phyloP scores from a whole-genome alignment of 2,113 vertebrate genomes.

The Colius striatus region DNA sequence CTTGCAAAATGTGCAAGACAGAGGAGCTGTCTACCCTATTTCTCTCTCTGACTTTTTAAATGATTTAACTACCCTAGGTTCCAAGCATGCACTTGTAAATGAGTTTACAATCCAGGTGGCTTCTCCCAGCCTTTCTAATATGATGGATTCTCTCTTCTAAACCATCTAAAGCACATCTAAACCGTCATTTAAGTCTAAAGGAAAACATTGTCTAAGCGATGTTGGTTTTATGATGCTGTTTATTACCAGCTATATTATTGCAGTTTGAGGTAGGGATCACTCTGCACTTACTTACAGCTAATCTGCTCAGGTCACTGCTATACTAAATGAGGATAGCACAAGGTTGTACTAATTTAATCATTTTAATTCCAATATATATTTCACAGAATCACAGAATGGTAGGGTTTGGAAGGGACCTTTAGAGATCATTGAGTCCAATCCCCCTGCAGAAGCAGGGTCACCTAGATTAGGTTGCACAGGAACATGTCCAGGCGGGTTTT shows the following conservation, averaged over 20 bases:
- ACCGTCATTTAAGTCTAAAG: constrained; percentile 54
- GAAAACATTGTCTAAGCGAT: constrained; percentile 52
- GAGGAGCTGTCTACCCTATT: background rate
- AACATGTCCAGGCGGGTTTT: too few species aligned
- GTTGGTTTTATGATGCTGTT: constrained; percentile 67
- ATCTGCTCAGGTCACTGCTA: constrained; percentile 51
- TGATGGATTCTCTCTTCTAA: constrained; percentile 32
- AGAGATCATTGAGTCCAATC: too few species aligned
- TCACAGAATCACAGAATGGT: background rate
- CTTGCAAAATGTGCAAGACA: background rate
- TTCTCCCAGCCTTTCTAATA: constrained; percentile 41
- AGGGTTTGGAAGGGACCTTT: too few species aligned
- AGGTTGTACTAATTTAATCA: constrained; percentile 23
- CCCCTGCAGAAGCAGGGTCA: too few species aligned
- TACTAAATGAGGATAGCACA: constrained; percentile 15
- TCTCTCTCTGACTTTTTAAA: constrained; percentile 2
- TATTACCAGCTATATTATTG: constrained; percentile 54
- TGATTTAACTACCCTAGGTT: constrained; percentile 26
- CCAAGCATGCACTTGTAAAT: constrained; percentile 18
- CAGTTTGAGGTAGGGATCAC: constrained; percentile 59
- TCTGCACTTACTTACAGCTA: constrained; percentile 37
- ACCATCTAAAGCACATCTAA: constrained; percentile 22
- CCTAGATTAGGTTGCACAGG: too few species aligned
- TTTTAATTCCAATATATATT: constrained; percentile 6
- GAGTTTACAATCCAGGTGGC: constrained; percentile 33